Base-by-base conservation (phyloP, 2,113 vertebrate species). In the Phalacrocorax carbo region DNA sequence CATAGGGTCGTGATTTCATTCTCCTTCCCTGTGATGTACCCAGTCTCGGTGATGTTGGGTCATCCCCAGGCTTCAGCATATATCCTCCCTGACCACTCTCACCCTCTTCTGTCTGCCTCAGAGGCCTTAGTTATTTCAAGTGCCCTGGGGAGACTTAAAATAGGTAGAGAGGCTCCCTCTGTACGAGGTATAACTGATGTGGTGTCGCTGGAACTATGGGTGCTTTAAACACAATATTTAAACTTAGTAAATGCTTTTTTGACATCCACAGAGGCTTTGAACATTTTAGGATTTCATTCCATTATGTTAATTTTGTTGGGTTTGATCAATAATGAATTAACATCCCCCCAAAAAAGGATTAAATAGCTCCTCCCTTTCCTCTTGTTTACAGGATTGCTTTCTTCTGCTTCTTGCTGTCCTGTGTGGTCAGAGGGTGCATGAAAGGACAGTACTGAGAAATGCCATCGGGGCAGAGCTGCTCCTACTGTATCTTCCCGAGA, bases 41-140 rank as follows among this genome's bases (percentile, higher is more conserved):
- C 58, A 12, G 62, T 44, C 30, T 51, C 1, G 0, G 69, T 48
- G n/a, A 20, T 0, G 2, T 3, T 34, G 69, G 34, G 5, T 48
- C 18, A 2, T 40, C 17, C 18, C 36, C 58, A 51, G 54, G 32
- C 48, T 58, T 38, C 52, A 46, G 62, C 32, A 5, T 9, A 4
- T 27, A 3, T 34, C 71, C 34, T 65, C 9, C 17, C 44, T 5
- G 2, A 4, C 19, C 21, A 7, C 40, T 30, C 49, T 61, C 27
- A 20, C 7, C 12, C 13, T 27, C 27, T 40, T 70, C 26, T 21
- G 29, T 26, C 69, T 79, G 54, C 29, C 30, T 60, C 26, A 25
- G 60, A 84, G 6, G 18, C 52, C 36, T 27, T 52, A 16, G 18
- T 25, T 42, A 29, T 76, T 64, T 51, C 10, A 4, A 6, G 17